Base-by-base conservation (phyloP, 2,113 vertebrate genomes). In the Corythornis cristatus region DNA sequence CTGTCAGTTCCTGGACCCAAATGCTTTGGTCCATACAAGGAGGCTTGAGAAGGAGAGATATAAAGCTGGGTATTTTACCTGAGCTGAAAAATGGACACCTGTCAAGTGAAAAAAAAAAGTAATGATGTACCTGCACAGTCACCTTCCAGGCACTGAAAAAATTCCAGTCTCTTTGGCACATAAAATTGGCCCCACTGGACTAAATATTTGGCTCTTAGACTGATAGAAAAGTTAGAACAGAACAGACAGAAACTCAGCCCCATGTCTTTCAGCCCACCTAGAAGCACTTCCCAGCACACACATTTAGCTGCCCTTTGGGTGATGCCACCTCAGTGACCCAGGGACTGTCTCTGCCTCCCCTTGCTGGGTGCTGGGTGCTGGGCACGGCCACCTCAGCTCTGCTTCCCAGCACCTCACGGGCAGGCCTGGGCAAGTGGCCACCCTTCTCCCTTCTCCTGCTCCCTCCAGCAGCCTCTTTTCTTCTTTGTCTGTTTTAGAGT, bases 281-380 rank as follows among this genome's bases (percentile, higher is more conserved):
- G 3, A 62, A 70, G 37, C 0, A 0, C 6, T 43, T 72, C 6
- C 40, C 78, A 90, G 42, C 74, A 75, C 45, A 29, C 40, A 31
- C 33, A 12, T 50, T 46, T 2, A 60, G 50, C 62, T 8, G 0
- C 6, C 23, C 13, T 61, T 23, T 25, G 31, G 50, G 31, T 18
- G 0, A 0, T 2, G 12, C 16, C 19, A 17, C 23, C n/a, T 11
- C 46, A 45, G 2, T 5, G 6, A 17, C 42, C 53, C 6, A 28
- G 10, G 28, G 65, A 51, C 20, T 19, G 6, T 15, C 60, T 61
- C 7, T 46, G 50, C 72, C 53, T 37, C 37, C 37, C 37, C 37
- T 37, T 37, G 37, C 37, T 37, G 37, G 37, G 37, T 37, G 37
- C 37, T 37, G 37, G 37, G 37, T 37, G 37, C 37, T 37, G 37